Conservation (phyloP, 2,888 invertebrate genomes). For the Glyphotaelius pellucidus region DNA sequence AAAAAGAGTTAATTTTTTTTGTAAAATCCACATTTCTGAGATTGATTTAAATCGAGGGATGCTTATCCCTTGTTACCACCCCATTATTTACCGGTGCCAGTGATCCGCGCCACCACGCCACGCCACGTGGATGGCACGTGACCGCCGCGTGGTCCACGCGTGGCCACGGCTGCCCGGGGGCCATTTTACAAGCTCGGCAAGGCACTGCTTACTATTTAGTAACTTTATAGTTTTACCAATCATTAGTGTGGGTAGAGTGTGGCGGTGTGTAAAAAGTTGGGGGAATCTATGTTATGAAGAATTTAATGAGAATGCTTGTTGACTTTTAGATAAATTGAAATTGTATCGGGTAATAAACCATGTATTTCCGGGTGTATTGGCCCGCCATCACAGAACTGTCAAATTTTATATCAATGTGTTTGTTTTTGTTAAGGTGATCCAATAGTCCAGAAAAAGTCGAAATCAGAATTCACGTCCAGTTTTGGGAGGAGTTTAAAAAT, state of each 20-base stretch:
- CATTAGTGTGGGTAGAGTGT: constrained; percentile 5
- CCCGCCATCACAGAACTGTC: too few relatives aligned
- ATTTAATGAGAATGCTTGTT: constrained; percentile 7
- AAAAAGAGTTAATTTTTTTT: too few relatives aligned
- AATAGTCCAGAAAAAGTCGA: too few relatives aligned
- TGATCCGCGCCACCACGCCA: constrained; percentile 11
- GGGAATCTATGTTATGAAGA: neutral
- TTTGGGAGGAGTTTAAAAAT: too few relatives aligned
- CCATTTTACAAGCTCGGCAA: constrained; percentile 45
- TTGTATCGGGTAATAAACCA: neutral
- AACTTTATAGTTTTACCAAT: constrained; percentile 41
- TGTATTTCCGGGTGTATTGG: too few relatives aligned
- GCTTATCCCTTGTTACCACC: neutral
- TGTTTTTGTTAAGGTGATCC: too few relatives aligned
- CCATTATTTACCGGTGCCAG: neutral
- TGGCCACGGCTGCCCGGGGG: constrained; percentile 49
- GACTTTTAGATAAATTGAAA: constrained; percentile 7
- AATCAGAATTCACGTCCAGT: too few relatives aligned
- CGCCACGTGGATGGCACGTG: constrained; percentile 51
- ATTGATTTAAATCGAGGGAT: constrained; percentile 14
- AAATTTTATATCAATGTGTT: too few relatives aligned
- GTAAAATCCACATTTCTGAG: neutral
- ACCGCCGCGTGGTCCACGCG: constrained; percentile 50
- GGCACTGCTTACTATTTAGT: constrained; percentile 20
- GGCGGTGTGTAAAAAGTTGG: neutral